phyloP scores from a whole-genome alignment of 2,797 vertebrate genomes.

The Premnoplex brunnescens region DNA sequence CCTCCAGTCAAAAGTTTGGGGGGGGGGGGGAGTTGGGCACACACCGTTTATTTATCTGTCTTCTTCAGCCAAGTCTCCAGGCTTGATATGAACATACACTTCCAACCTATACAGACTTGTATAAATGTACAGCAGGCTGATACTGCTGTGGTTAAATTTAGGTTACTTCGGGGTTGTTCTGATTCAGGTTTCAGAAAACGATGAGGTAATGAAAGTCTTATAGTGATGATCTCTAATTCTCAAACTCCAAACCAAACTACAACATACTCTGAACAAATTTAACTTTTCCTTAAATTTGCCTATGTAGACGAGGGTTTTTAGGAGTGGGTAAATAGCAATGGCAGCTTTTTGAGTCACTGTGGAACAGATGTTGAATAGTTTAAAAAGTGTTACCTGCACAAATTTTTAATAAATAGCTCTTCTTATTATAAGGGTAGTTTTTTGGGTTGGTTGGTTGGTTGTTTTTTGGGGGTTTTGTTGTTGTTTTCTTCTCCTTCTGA shows the following conservation, averaged over 20 bases:
- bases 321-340: neutral
- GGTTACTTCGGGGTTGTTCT: neutral
- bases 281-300: neutral
- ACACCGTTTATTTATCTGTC: constrained; percentile 9
- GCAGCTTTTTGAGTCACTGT: neutral
- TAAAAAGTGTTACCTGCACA: neutral
- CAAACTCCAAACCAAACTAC: neutral
- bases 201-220: neutral
- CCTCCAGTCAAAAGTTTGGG: neutral
- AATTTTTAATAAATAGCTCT: neutral
- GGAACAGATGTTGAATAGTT: neutral
- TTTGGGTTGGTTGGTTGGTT: no score
- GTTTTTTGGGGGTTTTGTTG: no score
- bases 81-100: neutral
- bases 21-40: neutral
- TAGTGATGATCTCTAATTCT: neutral
- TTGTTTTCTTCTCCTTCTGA: fast-evolving
- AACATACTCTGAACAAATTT: neutral
- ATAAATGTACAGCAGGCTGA: neutral
- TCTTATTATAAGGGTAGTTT: neutral
- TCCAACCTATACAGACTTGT: neutral
- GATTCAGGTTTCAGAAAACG: neutral
- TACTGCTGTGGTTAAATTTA: neutral
- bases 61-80: constrained; percentile 36
- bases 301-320: neutral